Evolutionary conservation across 2,797 vertebrate genomes (phyloP).

Genomic region (Staurois parvus): DNA sequence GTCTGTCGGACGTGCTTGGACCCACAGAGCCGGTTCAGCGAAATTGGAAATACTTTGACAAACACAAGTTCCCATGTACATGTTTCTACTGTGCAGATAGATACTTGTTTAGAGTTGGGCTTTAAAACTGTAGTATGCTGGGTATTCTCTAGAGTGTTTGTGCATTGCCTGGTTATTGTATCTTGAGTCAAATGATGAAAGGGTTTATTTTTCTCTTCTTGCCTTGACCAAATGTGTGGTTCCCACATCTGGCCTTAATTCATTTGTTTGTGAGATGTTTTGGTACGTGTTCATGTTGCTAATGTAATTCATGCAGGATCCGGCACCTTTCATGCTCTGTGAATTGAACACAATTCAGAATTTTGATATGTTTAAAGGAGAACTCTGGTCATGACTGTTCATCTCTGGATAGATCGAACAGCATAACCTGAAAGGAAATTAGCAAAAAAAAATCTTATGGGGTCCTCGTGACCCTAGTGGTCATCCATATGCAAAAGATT

Average conservation of each 20-base stretch:
- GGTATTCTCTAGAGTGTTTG: background rate
- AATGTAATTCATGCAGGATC: background rate
- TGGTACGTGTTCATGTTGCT: background rate
- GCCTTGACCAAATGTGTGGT: background rate
- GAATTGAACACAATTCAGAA: background rate
- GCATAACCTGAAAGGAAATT: too few relatives aligned
- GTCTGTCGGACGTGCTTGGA: too few relatives aligned
- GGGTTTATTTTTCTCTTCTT: background rate
- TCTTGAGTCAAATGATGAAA: background rate
- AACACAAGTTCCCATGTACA: background rate
- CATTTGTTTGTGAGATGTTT: background rate
- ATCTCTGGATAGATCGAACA: too few relatives aligned
- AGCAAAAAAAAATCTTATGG: too few relatives aligned
- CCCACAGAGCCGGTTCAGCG: too few relatives aligned
- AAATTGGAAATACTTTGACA: too few relatives aligned
- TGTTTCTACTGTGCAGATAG: too few relatives aligned
- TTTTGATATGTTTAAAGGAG: background rate
- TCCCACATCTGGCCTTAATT: slow-evolving; percentile 32
- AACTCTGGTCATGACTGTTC: too few relatives aligned
- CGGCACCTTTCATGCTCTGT: background rate
- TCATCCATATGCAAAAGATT: background rate
- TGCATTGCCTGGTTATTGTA: too few relatives aligned
- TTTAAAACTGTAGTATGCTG: background rate
- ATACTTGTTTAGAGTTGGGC: background rate
- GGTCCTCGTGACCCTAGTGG: too few relatives aligned